phyloP scores from a whole-genome alignment of 2,797 vertebrate genomes.

The Pteronotus mesoamericanus region DNA sequence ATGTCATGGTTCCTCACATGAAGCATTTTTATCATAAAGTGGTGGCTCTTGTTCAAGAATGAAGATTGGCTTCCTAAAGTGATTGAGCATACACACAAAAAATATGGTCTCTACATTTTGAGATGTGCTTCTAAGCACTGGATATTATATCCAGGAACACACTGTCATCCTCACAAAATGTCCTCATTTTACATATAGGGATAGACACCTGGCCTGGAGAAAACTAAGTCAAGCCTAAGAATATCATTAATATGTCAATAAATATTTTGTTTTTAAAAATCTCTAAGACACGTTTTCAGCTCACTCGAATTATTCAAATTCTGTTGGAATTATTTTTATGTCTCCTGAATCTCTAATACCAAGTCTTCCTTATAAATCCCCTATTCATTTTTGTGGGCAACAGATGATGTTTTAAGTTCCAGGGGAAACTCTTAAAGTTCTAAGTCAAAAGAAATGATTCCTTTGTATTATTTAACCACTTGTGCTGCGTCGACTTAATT shows the following conservation, averaged over 20 bases:
- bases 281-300: background rate
- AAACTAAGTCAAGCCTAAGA: background rate
- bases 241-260: background rate
- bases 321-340: background rate
- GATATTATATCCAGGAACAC: background rate
- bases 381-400: background rate
- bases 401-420: background rate
- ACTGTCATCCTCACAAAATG: background rate
- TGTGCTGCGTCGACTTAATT: constrained; percentile 18
- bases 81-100: background rate
- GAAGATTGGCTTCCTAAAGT: background rate
- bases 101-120: background rate
- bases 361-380: background rate
- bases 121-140: background rate
- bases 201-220: background rate
- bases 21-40: background rate
- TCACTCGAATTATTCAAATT: background rate
- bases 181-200: background rate
- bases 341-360: background rate
- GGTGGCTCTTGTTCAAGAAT: background rate
- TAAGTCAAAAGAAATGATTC: background rate
- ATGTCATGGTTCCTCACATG: background rate
- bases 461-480: background rate
- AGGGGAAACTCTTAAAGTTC: background rate
- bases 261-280: background rate